Evolutionary conservation across 2,888 invertebrate species (phyloP).

Genomic region (Panopea generosa): DNA sequence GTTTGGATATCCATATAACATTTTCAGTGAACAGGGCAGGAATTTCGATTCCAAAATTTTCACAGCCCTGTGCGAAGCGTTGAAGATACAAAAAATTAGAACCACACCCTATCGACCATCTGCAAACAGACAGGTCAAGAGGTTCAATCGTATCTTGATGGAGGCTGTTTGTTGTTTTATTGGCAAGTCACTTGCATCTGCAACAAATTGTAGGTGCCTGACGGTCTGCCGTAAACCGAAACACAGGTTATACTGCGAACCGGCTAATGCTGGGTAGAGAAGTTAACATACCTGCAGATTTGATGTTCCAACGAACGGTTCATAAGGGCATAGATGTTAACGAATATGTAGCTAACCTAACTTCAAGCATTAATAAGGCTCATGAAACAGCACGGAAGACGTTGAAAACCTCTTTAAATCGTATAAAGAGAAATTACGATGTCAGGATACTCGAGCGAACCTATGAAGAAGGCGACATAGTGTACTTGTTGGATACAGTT

Average conservation of each 20-base stretch:
- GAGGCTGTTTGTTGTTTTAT: conserved; percentile 37
- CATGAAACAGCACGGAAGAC: conserved; percentile 34
- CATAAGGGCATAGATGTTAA: neutral
- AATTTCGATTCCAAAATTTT: conserved; percentile 36
- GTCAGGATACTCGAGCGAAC: neutral
- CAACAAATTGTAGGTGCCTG: conserved; percentile 49
- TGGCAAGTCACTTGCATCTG: conserved; percentile 30
- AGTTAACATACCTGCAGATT: conserved; percentile 28
- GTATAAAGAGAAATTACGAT: conserved; percentile 41
- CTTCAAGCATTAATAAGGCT: conserved; percentile 6
- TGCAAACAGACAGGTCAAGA: conserved; percentile 27
- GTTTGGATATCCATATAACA: conserved; percentile 39
- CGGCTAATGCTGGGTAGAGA: conserved; percentile 53
- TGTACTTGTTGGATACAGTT: conserved; percentile 28
- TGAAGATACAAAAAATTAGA: conserved; percentile 27
- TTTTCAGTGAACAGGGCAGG: conserved; percentile 45
- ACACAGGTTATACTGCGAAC: conserved; percentile 51
- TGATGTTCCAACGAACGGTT: conserved; percentile 25
- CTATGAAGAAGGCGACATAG: conserved; percentile 33
- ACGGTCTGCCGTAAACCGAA: conserved; percentile 41
- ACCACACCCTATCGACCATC: conserved; percentile 33
- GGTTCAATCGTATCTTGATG: conserved; percentile 24
- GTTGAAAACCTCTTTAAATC: conserved; percentile 7
- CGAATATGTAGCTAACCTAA: conserved; percentile 15
- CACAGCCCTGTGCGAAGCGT: conserved; percentile 15